phyloP scores from a whole-genome alignment of 2,797 vertebrate genomes.

The Hozukius guyotensis region DNA sequence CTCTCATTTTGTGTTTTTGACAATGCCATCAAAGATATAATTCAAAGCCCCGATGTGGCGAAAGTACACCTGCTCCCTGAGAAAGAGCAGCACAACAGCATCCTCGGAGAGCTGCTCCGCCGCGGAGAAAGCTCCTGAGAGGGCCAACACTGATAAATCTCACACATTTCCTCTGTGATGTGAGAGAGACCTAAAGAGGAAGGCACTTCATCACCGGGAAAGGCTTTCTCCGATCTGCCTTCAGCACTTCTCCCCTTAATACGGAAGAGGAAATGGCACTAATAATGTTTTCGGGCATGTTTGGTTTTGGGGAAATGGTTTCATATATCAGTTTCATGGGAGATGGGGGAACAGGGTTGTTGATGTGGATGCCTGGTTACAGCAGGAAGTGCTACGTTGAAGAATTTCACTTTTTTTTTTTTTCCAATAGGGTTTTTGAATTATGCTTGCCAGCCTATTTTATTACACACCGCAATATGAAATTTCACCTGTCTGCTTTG shows the following conservation, averaged over 20 bases:
- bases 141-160: conserved; percentile 83
- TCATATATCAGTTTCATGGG: conserved; percentile 86
- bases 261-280: conserved; percentile 83
- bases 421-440: conserved; percentile 33
- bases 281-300: conserved; percentile 88
- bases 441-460: conserved; percentile 46
- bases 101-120: conserved; percentile 55
- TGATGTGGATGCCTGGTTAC: conserved; percentile 68
- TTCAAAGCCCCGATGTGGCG: conserved; percentile 54
- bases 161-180: conserved; percentile 79
- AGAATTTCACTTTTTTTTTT: conserved; percentile 56
- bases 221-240: conserved; percentile 80
- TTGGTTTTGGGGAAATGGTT: conserved; percentile 86
- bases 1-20: conserved; percentile 70
- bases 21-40: conserved; percentile 72
- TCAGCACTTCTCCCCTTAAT: conserved; percentile 83
- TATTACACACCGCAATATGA: conserved; percentile 36
- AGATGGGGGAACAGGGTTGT: conserved; percentile 55
- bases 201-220: conserved; percentile 84
- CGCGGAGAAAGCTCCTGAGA: conserved; percentile 66
- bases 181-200: conserved; percentile 81
- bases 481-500: conserved; percentile 34
- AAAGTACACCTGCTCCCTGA: conserved; percentile 76
- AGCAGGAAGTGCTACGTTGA: conserved; percentile 61
- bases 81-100: conserved; percentile 44